Base-by-base conservation (phyloP, 1,140 invertebrate species). In the Neodiprion fabricii region DNA sequence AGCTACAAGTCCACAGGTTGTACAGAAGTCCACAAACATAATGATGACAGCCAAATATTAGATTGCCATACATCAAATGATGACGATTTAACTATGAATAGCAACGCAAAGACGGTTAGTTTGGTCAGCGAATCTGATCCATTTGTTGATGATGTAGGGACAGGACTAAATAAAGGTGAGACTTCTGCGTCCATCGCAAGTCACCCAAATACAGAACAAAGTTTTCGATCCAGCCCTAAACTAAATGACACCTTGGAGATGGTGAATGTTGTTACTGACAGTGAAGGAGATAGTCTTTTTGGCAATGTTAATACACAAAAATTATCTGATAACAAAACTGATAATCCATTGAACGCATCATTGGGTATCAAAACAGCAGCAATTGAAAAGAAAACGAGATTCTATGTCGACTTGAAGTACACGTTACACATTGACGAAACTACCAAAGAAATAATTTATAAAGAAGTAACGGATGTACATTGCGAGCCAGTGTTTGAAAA, bases 321-420 rank as follows among this genome's bases (percentile, higher is more conserved):
- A 40, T 40, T 5, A 40, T 40, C 28, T 40, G 83, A 82, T 40
- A 81, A 71, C 67, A 83, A 82, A 48, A 76, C 75, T 74, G 49
- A 76, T 65, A 70, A 71, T 72, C 5, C 75, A 40, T 4, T 73
- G 68, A 75, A 61, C 67, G 69, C 50, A 48, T 40, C 28, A 40
- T 72, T 72, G 9, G 71, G 48, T 14, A 49, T 48, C 50, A 81
- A 84, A 75, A 67, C 75, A 9, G 49, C 79, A 10, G 79, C 82
- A 72, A 40, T 84, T 4, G 85, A 86, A 72, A 83, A 76, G 71
- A 85, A 87, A 53, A 76, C 85, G 53, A 79, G 77, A 67, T 71
- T 88, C 9, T 80, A 79, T 8, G 69, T 88, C 1, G 84, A 79
- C 65, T 47, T 88, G 10, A 88, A 86, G 48, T 87, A 83, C 74